Percentiles rank a stretch among this genome's conserved stretches.
Evolutionary conservation across 64 coral and sea anemone species (phyloP).

Genomic region (Anthopleura sola): DNA sequence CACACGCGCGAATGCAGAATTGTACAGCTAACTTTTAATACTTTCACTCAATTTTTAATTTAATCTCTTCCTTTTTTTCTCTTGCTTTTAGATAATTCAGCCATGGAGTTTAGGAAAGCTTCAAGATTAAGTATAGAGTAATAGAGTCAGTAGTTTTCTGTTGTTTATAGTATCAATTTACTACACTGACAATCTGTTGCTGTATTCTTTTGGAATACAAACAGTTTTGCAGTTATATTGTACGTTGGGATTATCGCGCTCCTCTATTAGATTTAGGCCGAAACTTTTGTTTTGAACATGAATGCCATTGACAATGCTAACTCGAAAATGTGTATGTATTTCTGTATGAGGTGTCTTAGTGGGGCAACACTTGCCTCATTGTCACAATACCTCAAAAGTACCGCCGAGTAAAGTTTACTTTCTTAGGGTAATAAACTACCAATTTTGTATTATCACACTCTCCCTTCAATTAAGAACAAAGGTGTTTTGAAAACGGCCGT

Average conservation of each 20-base stretch:
- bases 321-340: not conserved
- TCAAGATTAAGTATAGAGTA: not conserved
- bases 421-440: not conserved
- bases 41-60: no score
- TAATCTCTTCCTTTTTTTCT: no score
- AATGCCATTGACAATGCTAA: not conserved
- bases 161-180: no score
- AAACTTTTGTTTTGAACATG: not conserved
- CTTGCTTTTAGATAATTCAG: no score
- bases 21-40: no score
- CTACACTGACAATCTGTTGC: not conserved
- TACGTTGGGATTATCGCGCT: not conserved
- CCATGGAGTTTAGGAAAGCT: no score
- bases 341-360: not conserved
- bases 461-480: slow-evolving; percentile 12
- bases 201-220: not conserved
- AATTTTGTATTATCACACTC: not conserved
- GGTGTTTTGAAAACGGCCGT: not conserved
- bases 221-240: not conserved
- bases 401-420: slow-evolving; percentile 9
- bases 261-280: not conserved
- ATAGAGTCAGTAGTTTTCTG: no score
- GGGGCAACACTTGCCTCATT: not conserved
- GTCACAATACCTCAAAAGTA: not conserved
- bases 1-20: no score